Evolutionary conservation across 2,113 vertebrate species (phyloP), one percentile per base, ranked within the genome.

Genomic region (Monarcha castaneiventris): DNA sequence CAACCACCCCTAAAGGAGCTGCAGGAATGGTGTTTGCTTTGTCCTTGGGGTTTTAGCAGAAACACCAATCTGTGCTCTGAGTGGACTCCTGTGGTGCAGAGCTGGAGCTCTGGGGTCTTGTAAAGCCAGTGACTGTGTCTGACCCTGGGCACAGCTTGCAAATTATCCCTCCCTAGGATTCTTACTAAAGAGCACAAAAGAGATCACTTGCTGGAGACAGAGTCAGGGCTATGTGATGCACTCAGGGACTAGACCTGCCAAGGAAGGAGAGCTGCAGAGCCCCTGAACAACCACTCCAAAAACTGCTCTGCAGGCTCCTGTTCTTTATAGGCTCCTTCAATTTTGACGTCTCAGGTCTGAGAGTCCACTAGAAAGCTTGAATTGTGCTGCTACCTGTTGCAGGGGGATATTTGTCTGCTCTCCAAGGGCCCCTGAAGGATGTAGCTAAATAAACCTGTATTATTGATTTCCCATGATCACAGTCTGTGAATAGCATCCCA

Each of bases 391-490:
- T 69, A 0, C 81, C 54, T 82, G 13, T 43, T 84, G 77, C 71
- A n/a, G 1, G 20, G 81, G 37, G 81, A 43, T 68, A 43, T 41
- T 88, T 92, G 32, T 62, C 72, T 89, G 74, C 26, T 87, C n/a
- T 95, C 33, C 43, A 32, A 69, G 41, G 71, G 46, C 30, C 48
- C 54, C 63, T 4, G 30, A 94, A 87, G 78, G 87, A 77, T 67
- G 71, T 41, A 69, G 74, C 87, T 90, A 79, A 91, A 90, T 85
- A 52, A 89, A 89, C 87, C 58, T 58, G n/a, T 52, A 10, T 41
- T 95, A 93, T 87, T 91, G 94, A 94, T 96, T 93, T 84, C 43
- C 62, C 8, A 11, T 20, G 39, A 72, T 79, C 33, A 15, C 49
- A 76, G 73, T 43, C 77, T 54, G 48, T 41, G 66, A 69, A 46